Percentiles rank a stretch among this genome's conserved stretches.
Evolutionary conservation across 2,113 vertebrate genomes (phyloP).

Genomic region (Corydoras sp.): DNA sequence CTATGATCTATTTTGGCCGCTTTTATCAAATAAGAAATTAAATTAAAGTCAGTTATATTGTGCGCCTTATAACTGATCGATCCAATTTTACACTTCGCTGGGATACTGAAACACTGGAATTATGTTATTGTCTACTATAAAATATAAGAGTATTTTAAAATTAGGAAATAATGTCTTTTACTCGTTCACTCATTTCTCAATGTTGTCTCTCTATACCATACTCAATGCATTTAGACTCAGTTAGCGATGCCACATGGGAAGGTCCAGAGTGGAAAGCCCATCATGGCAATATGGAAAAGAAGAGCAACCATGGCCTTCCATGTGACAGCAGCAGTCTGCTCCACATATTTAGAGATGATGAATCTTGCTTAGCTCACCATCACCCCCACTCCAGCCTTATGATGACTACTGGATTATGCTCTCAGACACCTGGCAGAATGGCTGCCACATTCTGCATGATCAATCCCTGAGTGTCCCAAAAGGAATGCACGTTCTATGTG

Average conservation of each 20-base stretch:
- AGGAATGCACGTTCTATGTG: slow-evolving; percentile 2
- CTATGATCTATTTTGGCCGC: too few species aligned
- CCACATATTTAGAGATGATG: slow-evolving; percentile 6
- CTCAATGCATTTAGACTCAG: too few species aligned
- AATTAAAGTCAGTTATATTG: too few species aligned
- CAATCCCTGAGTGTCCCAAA: slow-evolving; percentile 29
- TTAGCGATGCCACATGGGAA: neutral
- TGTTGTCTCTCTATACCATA: too few species aligned
- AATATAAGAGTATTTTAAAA: too few species aligned
- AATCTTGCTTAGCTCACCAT: slow-evolving; percentile 8
- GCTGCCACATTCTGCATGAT: slow-evolving; percentile 20
- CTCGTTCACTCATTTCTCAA: too few species aligned
- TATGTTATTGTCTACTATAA: too few species aligned
- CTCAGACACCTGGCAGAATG: slow-evolving; percentile 30
- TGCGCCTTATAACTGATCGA: too few species aligned
- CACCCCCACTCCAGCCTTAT: slow-evolving; percentile 1
- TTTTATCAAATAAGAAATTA: too few species aligned
- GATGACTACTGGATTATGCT: slow-evolving; percentile 27
- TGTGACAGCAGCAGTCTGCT: slow-evolving; percentile 6
- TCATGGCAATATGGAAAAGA: neutral
- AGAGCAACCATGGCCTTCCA: neutral
- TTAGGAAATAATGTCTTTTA: too few species aligned
- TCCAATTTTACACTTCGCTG: too few species aligned
- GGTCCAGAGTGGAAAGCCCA: neutral
- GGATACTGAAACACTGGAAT: too few species aligned